Percentiles rank a stretch among this genome's conserved stretches.
Conservation (phyloP, 2,888 invertebrate genomes). For the Cybosia mesomella region DNA sequence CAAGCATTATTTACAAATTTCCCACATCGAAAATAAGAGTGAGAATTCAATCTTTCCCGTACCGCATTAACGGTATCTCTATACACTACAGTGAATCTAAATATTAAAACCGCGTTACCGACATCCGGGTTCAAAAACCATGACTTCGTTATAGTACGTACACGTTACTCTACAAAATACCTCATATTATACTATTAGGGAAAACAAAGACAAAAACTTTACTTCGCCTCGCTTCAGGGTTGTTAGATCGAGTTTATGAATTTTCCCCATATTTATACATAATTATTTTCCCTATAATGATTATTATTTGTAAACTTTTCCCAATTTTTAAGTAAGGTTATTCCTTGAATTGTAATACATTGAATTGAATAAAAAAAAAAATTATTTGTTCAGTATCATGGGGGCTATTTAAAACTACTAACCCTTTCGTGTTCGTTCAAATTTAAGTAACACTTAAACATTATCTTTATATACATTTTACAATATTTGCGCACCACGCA, state of each 20-base stretch:
- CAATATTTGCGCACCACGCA: not conserved
- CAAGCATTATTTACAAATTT: conserved; percentile 45
- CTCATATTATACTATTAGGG: conserved; percentile 57
- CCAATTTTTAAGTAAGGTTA: not conserved
- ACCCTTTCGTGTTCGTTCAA: not conserved
- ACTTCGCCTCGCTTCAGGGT: conserved; percentile 27
- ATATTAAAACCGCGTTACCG: conserved; percentile 71
- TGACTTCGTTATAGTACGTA: conserved; percentile 60
- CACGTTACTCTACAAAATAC: conserved; percentile 62
- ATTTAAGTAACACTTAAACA: not conserved
- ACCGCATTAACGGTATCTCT: conserved; percentile 73
- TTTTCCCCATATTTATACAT: conserved; percentile 1
- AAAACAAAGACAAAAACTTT: conserved; percentile 48
- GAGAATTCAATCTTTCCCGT: conserved; percentile 74
- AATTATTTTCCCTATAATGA: not conserved
- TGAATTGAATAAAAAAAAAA: not conserved
- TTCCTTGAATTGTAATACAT: not conserved
- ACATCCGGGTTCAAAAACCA: conserved; percentile 77
- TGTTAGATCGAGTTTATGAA: not conserved
- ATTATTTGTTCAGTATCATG: not conserved
- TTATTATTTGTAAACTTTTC: not conserved
- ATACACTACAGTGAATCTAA: conserved; percentile 74
- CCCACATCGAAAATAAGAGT: conserved; percentile 81
- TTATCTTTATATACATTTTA: not conserved
- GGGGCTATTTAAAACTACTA: not conserved